Conservation (phyloP, 2,113 vertebrate genomes). For the Triplophysa rosa region DNA sequence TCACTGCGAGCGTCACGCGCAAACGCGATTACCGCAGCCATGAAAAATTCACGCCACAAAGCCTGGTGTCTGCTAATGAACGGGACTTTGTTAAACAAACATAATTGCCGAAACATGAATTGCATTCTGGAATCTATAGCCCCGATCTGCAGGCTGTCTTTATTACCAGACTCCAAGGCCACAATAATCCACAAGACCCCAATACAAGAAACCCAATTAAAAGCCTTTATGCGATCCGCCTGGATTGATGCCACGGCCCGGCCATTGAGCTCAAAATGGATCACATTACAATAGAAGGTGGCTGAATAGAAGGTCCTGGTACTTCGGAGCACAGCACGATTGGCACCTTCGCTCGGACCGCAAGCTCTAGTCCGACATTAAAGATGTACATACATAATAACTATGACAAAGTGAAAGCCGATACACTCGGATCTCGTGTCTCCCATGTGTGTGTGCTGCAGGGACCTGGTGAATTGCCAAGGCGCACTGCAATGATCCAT, state of each 20-base stretch:
- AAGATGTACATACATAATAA: conserved; percentile 43
- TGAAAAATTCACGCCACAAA: conserved; percentile 61
- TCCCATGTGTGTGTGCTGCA: conserved; percentile 22
- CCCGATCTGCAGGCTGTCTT: conserved; percentile 58
- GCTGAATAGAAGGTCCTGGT: conserved; percentile 64
- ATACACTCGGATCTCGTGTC: conserved; percentile 43
- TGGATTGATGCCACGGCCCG: conserved; percentile 68
- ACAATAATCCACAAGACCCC: conserved; percentile 62
- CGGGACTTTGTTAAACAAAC: conserved; percentile 61
- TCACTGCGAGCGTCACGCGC: conserved; percentile 18
- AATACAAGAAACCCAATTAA: conserved; percentile 76
- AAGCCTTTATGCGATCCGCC: conserved; percentile 71
- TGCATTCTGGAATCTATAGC: conserved; percentile 53
- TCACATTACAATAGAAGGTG: conserved; percentile 71
- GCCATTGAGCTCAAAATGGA: conserved; percentile 67
- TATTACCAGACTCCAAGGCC: conserved; percentile 67
- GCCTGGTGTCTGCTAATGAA: conserved; percentile 60
- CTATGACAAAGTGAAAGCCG: conserved; percentile 18
- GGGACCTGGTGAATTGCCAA: conserved; percentile 51
- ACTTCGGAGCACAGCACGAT: conserved; percentile 34
- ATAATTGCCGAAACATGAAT: conserved; percentile 58
- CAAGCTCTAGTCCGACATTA: conserved; percentile 2
- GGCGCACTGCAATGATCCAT: conserved; percentile 38
- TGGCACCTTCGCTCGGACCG: conserved; percentile 34
- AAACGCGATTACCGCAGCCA: conserved; percentile 32